Percentiles rank a stretch among this genome's conserved stretches.
phyloP scores from a whole-genome alignment of 1,140 invertebrate genomes.

The Anastatus disparis region DNA sequence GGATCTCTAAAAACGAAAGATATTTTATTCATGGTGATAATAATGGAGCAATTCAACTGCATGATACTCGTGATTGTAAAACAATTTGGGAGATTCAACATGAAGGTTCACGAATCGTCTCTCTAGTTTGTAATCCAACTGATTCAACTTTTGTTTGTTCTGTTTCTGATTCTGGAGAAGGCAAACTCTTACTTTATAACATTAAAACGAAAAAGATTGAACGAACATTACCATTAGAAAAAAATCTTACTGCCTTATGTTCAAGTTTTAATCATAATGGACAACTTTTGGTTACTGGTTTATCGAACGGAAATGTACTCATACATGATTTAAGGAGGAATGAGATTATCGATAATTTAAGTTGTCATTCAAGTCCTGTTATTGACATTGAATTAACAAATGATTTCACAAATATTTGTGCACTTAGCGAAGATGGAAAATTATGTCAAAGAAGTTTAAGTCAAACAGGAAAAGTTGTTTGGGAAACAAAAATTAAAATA shows the following conservation, averaged over 20 bases:
- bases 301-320: constrained; percentile 72
- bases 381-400: constrained; percentile 69
- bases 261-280: constrained; percentile 76
- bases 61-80: constrained; percentile 75
- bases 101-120: constrained; percentile 67
- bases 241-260: constrained; percentile 65
- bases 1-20: constrained; percentile 75
- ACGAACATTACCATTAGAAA: constrained; percentile 62
- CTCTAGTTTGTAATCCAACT: constrained; percentile 69
- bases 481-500: constrained; percentile 65
- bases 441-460: constrained; percentile 70
- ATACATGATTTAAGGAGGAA: constrained; percentile 71
- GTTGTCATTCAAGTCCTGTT: constrained; percentile 68
- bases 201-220: constrained; percentile 73
- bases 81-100: constrained; percentile 72
- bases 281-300: constrained; percentile 72
- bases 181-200: constrained; percentile 71
- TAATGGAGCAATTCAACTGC: constrained; percentile 71
- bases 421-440: constrained; percentile 70
- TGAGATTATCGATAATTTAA: constrained; percentile 71
- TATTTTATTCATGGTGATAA: constrained; percentile 74
- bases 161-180: constrained; percentile 61
- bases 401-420: constrained; percentile 71
- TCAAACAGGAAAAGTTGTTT: constrained; percentile 65
- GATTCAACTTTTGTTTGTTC: constrained; percentile 73